Evolutionary conservation across 2,888 invertebrate genomes (phyloP), one percentile per base, ranked within the genome.

Genomic region (Brachyptera risi): DNA sequence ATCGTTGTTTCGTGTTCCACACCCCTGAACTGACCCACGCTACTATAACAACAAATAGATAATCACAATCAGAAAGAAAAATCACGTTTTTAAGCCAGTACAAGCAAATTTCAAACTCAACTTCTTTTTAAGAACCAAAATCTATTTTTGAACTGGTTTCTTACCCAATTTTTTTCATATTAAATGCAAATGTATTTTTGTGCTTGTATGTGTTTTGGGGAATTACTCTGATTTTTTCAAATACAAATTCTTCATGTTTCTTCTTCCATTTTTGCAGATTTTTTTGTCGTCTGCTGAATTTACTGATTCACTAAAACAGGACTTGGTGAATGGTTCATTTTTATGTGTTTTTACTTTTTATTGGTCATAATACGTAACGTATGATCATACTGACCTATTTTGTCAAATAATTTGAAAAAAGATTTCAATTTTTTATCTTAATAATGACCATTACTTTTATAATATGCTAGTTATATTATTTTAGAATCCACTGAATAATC

Each of bases 231-330:
- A 26, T 11, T 17, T 51, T 51, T 26, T n/a, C 42, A 42, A 17
- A 42, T 42, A 51, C 24, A 51, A 31, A 27, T 26, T 51, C 19
- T 54, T 54, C 21, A 54, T 54, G 54, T 35, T 54, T 54, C 21
- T 54, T 54, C 47, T 47, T 23, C 47, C 54, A 54, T 54, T 54
- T 54, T 54, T 54, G 54, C 54, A 54, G 54, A 54, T 54, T 37
- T 54, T 54, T 54, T 54, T 54, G 54, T 19, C 35, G 54, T 54
- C 54, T 54, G 54, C 54, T 54, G 54, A 54, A 21, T 11, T 21
- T 4, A 44, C 19, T 44, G 19, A 19, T 44, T 44, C 54, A 54
- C 54, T 54, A 54, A 15, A 35, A 35, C 54, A 54, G 54, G 54
- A 54, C 54, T 54, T 37, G 13, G 54, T 54, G 54, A 54, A 54